These are phyloP conservation scores for Actinia tenebrosa DNA, from an alignment of 64 coral and sea anemone species.

Conservation along the genomic window DNA sequence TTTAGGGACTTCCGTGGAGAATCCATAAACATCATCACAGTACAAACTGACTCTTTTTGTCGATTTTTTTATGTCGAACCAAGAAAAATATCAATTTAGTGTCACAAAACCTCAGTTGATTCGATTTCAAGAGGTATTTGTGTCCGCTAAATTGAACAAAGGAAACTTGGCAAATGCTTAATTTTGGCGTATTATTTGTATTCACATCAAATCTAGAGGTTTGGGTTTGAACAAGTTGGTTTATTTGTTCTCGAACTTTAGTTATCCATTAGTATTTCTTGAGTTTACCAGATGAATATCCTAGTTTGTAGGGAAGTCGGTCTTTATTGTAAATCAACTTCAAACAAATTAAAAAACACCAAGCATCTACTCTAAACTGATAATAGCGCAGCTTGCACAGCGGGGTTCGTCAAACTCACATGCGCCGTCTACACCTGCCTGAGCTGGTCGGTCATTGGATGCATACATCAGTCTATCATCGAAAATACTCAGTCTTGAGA, in stretches of 20 bases:
- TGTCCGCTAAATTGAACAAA: background rate
- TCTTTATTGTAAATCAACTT: constrained; percentile 61
- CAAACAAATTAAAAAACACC: constrained; percentile 62
- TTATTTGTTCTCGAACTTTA: background rate
- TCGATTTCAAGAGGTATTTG: constrained; percentile 8
- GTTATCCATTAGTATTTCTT: constrained; percentile 9
- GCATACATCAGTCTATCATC: background rate
- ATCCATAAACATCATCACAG: too few relatives aligned
- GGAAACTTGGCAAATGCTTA: background rate
- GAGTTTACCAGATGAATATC: constrained; percentile 40
- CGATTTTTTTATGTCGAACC: background rate
- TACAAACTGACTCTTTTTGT: background rate
- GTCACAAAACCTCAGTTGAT: background rate
- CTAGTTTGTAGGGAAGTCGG: constrained; percentile 21
- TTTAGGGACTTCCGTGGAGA: too few relatives aligned
- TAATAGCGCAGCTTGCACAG: constrained; percentile 16
- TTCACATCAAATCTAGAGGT: background rate
- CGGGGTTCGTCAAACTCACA: constrained; percentile 15
- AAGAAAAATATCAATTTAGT: background rate
- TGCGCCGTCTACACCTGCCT: background rate
- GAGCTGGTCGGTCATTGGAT: background rate
- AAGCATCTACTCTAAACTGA: constrained; percentile 25
- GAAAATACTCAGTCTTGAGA: background rate
- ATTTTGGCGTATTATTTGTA: background rate
- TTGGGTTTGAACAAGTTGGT: background rate